Percentiles rank a stretch among this genome's conserved stretches.
These are phyloP conservation scores for Nannoperca obscura DNA, from an alignment of 2,797 vertebrate genomes.

Conservation along the genomic window DNA sequence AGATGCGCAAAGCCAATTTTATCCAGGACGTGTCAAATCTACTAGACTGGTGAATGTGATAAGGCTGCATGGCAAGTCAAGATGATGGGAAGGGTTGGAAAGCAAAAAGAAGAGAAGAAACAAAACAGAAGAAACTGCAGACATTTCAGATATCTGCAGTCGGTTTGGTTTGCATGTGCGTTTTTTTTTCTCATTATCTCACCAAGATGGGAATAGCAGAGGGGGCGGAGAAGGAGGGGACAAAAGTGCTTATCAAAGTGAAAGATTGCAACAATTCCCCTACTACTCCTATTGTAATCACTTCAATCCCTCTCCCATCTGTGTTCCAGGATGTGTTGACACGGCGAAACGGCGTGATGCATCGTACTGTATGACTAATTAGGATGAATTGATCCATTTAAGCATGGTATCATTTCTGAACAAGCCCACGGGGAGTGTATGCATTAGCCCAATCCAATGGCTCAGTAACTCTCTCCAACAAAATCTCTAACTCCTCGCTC, in stretches of 20 bases:
- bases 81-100: constrained; percentile 32
- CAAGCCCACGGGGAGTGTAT: constrained; percentile 79
- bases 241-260: constrained; percentile 78
- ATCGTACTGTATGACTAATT: constrained; percentile 83
- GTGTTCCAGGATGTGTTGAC: constrained; percentile 82
- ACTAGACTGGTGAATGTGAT: constrained; percentile 44
- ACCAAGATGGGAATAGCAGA: constrained; percentile 31
- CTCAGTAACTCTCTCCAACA: constrained; percentile 70
- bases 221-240: constrained; percentile 39
- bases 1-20: constrained; percentile 64
- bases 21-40: constrained; percentile 67
- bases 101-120: constrained; percentile 19
- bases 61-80: constrained; percentile 57
- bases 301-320: constrained; percentile 72
- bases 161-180: constrained; percentile 47
- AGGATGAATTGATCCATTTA: constrained; percentile 85
- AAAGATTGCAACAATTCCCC: constrained; percentile 79
- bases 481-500: constrained; percentile 51
- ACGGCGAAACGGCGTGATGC: constrained; percentile 73
- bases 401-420: constrained; percentile 81
- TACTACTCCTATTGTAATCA: constrained; percentile 75
- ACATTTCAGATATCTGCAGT: constrained; percentile 58
- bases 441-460: constrained; percentile 78
- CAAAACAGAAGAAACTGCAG: constrained; percentile 53
- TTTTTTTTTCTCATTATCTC: constrained; percentile 59